Evolutionary conservation across 2,113 vertebrate genomes (phyloP).

Genomic region (Heterochromis multidens): DNA sequence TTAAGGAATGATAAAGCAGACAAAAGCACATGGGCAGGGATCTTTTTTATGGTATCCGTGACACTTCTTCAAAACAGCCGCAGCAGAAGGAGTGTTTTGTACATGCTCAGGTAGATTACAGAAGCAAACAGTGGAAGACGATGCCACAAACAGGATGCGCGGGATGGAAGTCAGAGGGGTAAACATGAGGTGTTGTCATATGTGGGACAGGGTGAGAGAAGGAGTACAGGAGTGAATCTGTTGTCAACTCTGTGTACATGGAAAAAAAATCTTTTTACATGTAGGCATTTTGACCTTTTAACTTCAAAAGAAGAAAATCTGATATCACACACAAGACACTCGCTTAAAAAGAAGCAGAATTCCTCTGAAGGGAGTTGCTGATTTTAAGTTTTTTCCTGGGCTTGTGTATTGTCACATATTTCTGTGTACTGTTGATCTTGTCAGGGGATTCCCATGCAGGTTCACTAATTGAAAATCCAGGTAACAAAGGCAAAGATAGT

Average conservation of each 20-base stretch:
- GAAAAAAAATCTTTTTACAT: constrained; percentile 44
- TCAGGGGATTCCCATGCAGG: constrained; percentile 72
- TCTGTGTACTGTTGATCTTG: constrained; percentile 15
- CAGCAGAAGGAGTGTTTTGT: constrained; percentile 27
- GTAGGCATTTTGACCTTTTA: constrained; percentile 43
- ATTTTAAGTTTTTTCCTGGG: constrained; percentile 7
- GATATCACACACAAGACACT: constrained; percentile 61
- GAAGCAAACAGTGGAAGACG: constrained; percentile 42
- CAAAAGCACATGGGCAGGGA: constrained; percentile 18
- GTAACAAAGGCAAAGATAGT: constrained; percentile 49
- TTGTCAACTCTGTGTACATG: constrained; percentile 27
- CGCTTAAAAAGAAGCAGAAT: constrained; percentile 32
- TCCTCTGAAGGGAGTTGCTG: constrained; percentile 37
- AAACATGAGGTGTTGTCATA: constrained; percentile 68
- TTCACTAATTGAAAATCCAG: constrained; percentile 57
- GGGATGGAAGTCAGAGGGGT: constrained; percentile 34
- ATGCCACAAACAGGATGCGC: constrained; percentile 66
- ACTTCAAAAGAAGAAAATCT: constrained; percentile 64
- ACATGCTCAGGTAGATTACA: constrained; percentile 50
- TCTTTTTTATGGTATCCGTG: constrained; percentile 17
- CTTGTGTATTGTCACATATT: constrained; percentile 28
- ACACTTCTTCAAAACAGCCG: neutral
- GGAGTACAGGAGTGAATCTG: constrained; percentile 18
- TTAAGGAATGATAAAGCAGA: constrained; percentile 45
- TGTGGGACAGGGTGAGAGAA: constrained; percentile 47